These are phyloP conservation scores for Poecile atricapillus DNA, from an alignment of 2,113 vertebrate genomes.

Conservation along the genomic window DNA sequence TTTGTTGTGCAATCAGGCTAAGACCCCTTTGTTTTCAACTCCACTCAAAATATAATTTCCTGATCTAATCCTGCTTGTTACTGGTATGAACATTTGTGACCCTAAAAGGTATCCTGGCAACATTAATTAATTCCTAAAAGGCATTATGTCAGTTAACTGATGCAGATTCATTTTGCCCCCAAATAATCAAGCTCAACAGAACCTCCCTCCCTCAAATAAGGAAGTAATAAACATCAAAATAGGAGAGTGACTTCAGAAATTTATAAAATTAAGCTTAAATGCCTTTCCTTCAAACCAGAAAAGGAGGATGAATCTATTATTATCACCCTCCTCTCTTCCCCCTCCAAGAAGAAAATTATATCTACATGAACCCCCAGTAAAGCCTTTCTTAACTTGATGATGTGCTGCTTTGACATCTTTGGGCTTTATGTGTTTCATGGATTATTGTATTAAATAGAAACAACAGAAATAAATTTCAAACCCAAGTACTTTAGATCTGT, in stretches of 20 bases:
- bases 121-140: not conserved
- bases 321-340: not conserved
- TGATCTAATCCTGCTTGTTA: not conserved
- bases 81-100: not conserved
- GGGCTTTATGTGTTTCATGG: not conserved
- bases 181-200: not conserved
- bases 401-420: not conserved
- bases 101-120: not conserved
- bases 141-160: not conserved
- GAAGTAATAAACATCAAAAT: not conserved
- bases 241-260: not conserved
- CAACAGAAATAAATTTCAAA: not conserved
- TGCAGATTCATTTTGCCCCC: not conserved
- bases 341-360: not conserved
- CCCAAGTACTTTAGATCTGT: not conserved
- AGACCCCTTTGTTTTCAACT: not conserved
- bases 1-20: not conserved
- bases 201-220: not conserved
- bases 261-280: not conserved
- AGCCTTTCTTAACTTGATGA: not conserved
- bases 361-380: not conserved
- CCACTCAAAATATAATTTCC: not conserved
- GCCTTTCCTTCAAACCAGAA: not conserved
- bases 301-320: not conserved
- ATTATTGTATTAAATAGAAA: not conserved